Base-by-base conservation (phyloP, 1,140 invertebrate species). In the Holotrichia oblita region DNA sequence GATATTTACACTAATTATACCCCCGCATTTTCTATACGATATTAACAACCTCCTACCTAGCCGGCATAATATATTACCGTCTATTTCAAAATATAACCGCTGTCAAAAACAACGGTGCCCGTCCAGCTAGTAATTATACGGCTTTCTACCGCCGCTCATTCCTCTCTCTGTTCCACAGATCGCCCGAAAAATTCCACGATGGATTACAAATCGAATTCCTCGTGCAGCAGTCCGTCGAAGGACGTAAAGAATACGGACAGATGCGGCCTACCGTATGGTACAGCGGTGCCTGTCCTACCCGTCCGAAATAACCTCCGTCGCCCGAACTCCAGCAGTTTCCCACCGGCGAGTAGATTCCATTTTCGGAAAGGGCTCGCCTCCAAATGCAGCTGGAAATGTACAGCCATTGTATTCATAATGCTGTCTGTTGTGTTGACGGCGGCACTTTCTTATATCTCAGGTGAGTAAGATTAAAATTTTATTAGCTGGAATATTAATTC, bases 321-420 rank as follows among this genome's bases (percentile, higher is more conserved):
- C 77, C 89, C 91, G 40, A 89, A 89, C 82, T 89, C 91, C 42
- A 89, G 89, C 77, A 91, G 92, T 83, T 92, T 93, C 82, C 90
- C 92, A 27, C 91, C 91, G 24, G 91, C 91, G 24, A 89, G 89
- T 73, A 88, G 94, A 42, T 94, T 95, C 87, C 96, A 97, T 86
- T 96, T 97, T 85, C 93, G 95, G 84, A 97, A 97, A 89, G 94
- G 94, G 80, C 90, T 95, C 81, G 92, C 94, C 27, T 95, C 94
- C 44, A 92, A 91, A 86, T 98, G 96, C 87, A 94, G 94, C 74
- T 97, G 96, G 95, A 95, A 95, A 87, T 95, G 96, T 86, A 93
- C 95, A 73, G 95, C 96, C 24, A 93, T 98, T 83, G 91, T 94
- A 74, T 93, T 96, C 83, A 94, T 97, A 83, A 91, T 95, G 85